Percentiles rank a stretch among this genome's conserved stretches.
Conservation (phyloP, 2,113 vertebrate genomes). For the Colius striatus region DNA sequence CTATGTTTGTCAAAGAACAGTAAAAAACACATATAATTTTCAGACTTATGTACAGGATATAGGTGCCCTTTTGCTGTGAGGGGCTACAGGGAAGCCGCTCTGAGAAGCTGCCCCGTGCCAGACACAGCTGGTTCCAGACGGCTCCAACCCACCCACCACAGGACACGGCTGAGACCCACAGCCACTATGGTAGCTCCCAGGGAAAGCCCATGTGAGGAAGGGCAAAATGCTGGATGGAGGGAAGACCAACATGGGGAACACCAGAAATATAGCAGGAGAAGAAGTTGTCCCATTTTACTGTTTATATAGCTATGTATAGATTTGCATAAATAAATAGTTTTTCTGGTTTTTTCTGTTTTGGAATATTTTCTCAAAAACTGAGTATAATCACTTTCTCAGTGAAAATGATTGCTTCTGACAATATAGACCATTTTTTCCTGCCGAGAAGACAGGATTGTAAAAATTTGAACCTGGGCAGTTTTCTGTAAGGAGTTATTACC, state of each 20-base stretch:
- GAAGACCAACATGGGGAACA: neutral
- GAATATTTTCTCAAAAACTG: neutral
- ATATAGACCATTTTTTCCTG: neutral
- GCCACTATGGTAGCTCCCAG: rapidly evolving
- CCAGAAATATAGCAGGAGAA: rapidly evolving
- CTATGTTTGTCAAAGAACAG: neutral
- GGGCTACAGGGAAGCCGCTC: rapidly evolving
- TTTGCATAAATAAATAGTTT: neutral
- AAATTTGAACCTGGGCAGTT: neutral
- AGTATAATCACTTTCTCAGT: neutral
- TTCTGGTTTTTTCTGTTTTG: neutral
- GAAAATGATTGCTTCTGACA: neutral
- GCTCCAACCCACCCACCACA: rapidly evolving
- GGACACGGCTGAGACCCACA: rapidly evolving
- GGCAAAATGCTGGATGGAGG: rapidly evolving
- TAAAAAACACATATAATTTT: neutral
- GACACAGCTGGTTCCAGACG: neutral
- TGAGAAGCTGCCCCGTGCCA: rapidly evolving
- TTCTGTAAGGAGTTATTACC: neutral
- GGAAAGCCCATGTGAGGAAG: no score
- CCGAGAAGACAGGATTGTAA: neutral
- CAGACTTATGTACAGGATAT: rapidly evolving
- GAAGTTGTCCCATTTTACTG: neutral
- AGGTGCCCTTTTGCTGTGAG: neutral
- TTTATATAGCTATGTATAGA: neutral